Evolutionary conservation across 1,140 invertebrate species (phyloP).

Genomic region (Tetramorium alpestre): DNA sequence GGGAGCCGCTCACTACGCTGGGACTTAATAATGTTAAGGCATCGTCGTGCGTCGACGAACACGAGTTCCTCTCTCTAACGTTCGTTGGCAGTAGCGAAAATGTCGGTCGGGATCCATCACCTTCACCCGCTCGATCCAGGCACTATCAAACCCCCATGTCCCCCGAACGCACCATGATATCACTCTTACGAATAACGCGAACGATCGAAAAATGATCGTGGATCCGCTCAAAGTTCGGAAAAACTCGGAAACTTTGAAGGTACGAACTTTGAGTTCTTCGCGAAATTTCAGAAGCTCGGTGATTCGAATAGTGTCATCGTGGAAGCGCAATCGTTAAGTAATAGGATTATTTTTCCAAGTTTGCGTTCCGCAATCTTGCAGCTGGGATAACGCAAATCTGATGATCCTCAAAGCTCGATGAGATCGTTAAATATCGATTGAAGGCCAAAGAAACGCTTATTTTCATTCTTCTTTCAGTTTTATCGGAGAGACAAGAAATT

Average conservation of each 20-base stretch:
- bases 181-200: constrained; percentile 1
- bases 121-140: constrained; percentile 49
- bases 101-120: constrained; percentile 33
- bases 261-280: not conserved
- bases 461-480: not conserved
- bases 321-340: constrained; percentile 21
- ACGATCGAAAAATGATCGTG: constrained; percentile 33
- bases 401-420: not conserved
- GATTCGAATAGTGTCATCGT: constrained; percentile 17
- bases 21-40: constrained; percentile 71
- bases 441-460: not conserved
- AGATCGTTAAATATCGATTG: constrained; percentile 7
- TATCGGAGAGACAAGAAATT: not conserved
- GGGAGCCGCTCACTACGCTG: constrained; percentile 49
- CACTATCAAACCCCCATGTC: constrained; percentile 56
- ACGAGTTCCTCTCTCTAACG: constrained; percentile 47
- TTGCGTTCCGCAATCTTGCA: constrained; percentile 2
- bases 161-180: constrained; percentile 31
- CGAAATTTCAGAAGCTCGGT: constrained; percentile 28
- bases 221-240: not conserved
- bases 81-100: constrained; percentile 53
- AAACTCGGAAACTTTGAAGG: not conserved
- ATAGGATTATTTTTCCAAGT: not conserved
- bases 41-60: constrained; percentile 71
- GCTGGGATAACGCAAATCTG: not conserved